Percentiles rank a stretch among this genome's conserved stretches.
Evolutionary conservation across 2,888 invertebrate genomes (phyloP).

Genomic region (Ophion obscuratus): DNA sequence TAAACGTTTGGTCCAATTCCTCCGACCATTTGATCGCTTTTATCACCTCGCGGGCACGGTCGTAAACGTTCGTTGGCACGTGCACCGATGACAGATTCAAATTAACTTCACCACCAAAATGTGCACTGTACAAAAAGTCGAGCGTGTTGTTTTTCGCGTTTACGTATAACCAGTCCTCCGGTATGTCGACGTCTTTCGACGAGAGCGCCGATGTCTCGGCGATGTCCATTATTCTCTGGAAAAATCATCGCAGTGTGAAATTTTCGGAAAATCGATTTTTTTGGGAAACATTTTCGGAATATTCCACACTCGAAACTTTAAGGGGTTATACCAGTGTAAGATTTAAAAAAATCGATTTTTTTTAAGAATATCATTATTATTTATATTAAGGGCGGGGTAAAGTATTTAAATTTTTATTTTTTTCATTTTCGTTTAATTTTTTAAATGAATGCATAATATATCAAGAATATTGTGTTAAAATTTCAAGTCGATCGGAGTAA

Average conservation of each 20-base stretch:
- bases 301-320: no score
- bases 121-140: conserved; percentile 88
- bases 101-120: conserved; percentile 90
- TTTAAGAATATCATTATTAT: no score
- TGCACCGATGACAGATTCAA: conserved; percentile 94
- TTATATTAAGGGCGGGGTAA: no score
- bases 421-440: no score
- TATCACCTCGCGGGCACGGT: conserved; percentile 94
- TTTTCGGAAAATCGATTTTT: no score
- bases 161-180: conserved; percentile 76
- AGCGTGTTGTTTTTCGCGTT: conserved; percentile 85
- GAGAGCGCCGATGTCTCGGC: conserved; percentile 93
- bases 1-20: conserved; percentile 94
- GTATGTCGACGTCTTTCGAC: conserved; percentile 80
- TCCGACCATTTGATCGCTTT: conserved; percentile 98
- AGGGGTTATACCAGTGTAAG: no score
- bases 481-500: no score
- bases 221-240: conserved; percentile 93
- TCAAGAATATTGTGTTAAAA: no score
- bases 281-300: no score
- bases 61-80: conserved; percentile 98
- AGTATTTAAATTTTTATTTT: no score
- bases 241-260: background rate
- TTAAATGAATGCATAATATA: no score
- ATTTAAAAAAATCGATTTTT: no score